Evolutionary conservation across 1,140 invertebrate genomes (phyloP).

Genomic region (Ostrea edulis): DNA sequence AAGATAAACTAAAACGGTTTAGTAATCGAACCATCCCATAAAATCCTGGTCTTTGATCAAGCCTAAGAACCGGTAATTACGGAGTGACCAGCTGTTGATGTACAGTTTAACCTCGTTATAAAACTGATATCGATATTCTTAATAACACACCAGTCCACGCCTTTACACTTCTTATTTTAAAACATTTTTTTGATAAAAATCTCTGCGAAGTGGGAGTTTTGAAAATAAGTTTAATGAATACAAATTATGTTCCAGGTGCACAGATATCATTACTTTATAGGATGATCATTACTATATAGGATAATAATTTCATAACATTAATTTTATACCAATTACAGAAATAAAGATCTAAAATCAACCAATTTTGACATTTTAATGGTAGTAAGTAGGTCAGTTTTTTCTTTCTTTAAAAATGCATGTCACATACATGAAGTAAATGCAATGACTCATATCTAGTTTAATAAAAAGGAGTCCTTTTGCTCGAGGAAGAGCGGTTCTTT

Average conservation of each 20-base stretch:
- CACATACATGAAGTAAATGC: neutral
- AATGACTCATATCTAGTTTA: neutral
- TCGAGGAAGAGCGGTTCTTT: neutral
- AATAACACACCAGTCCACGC: neutral
- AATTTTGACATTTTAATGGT: neutral
- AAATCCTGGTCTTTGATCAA: conserved; percentile 8
- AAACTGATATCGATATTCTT: neutral
- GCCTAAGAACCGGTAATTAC: neutral
- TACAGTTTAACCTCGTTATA: neutral
- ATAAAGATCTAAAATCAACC: neutral
- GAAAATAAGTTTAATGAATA: conserved; percentile 13
- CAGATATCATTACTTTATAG: neutral
- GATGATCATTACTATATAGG: neutral
- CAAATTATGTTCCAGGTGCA: conserved; percentile 1
- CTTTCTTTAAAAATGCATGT: neutral
- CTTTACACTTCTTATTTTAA: neutral
- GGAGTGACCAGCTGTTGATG: neutral
- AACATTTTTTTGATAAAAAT: neutral
- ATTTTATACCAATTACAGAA: neutral
- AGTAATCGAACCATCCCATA: neutral
- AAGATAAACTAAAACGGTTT: conserved; percentile 10
- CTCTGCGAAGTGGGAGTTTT: neutral
- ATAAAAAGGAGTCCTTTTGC: neutral
- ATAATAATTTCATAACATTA: neutral
- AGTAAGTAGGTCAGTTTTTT: neutral